Base-by-base conservation (phyloP, 2,797 vertebrate genomes). In the Gouania willdenowi region DNA sequence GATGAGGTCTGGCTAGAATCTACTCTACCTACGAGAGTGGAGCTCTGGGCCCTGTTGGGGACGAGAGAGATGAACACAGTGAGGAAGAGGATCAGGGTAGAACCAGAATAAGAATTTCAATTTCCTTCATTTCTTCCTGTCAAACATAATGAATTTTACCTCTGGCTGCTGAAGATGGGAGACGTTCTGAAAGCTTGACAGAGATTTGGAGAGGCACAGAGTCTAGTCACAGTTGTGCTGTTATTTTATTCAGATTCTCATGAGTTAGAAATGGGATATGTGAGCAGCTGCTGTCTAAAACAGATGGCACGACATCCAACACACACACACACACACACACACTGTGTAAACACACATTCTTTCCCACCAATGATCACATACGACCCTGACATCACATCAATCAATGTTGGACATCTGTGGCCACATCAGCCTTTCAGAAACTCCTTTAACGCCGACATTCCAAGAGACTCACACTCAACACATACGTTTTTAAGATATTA, bases 231-330 rank as follows among this genome's bases (percentile, higher is more conserved):
- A 25, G 36, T 41, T 41, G 5, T 16, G 36, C 19, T 45, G 30
- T 1, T n/a, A 11, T 61, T 62, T 36, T 31, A 25, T 39, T 54
- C 46, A 29, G 13, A 48, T 62, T 63, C 61, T 69, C 67, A 64
- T 29, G 42, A 33, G 37, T 15, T 21, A 30, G 31, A 13, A 53
- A 64, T 58, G 71, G 63, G 45, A 61, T 47, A 45, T 5, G 27
- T 41, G 28, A 49, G 53, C 77, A 80, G 78, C 74, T 78, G 72
- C 31, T 45, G 59, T 9, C 49, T 40, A 5, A 53, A 49, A 48
- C 66, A 66, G 65, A 75, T 78, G 66, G 60, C 26, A 8, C 23
- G 42, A 48, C 45, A 56, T 28, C 15, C 6, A 37, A 23, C 53
- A 38, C 43, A 26, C 32, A 11, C 25, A 15, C 26, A n/a, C 6